Evolutionary conservation across 2,113 vertebrate species (phyloP).

Genomic region (Arvicanthis niloticus): DNA sequence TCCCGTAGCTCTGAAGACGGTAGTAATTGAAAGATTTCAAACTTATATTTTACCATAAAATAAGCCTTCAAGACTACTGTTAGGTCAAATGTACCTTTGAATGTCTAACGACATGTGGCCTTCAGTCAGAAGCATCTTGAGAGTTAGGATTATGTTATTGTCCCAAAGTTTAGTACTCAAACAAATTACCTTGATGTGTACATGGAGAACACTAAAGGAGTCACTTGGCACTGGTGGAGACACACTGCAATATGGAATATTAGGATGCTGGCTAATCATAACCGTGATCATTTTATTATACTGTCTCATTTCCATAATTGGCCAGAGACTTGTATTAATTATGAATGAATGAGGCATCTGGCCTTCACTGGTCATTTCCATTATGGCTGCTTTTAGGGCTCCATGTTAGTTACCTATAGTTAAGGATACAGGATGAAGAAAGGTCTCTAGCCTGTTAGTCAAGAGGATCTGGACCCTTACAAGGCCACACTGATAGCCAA

Average conservation of each 20-base stretch:
- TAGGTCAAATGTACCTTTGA: background rate
- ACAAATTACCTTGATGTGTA: background rate
- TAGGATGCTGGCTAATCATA: background rate
- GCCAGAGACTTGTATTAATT: conserved; percentile 11
- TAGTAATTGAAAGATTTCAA: conserved; percentile 13
- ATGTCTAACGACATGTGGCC: background rate
- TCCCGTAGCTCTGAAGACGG: background rate
- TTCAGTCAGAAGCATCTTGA: background rate
- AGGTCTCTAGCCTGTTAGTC: background rate
- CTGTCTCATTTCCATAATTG: background rate
- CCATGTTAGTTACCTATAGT: background rate
- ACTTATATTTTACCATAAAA: conserved; percentile 13
- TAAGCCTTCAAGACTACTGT: background rate
- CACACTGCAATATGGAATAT: background rate
- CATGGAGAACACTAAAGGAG: too few relatives aligned
- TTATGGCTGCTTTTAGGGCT: background rate
- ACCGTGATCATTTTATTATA: background rate
- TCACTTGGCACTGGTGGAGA: background rate
- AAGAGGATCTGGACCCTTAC: background rate
- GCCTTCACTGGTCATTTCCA: background rate
- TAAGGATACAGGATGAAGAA: background rate
- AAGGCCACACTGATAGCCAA: background rate
- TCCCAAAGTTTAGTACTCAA: background rate
- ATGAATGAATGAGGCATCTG: conserved; percentile 6
- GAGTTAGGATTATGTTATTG: background rate